Evolutionary conservation across 2,888 invertebrate genomes (phyloP), one percentile per base, ranked within the genome.

Genomic region (Rhyacophila evoluta): DNA sequence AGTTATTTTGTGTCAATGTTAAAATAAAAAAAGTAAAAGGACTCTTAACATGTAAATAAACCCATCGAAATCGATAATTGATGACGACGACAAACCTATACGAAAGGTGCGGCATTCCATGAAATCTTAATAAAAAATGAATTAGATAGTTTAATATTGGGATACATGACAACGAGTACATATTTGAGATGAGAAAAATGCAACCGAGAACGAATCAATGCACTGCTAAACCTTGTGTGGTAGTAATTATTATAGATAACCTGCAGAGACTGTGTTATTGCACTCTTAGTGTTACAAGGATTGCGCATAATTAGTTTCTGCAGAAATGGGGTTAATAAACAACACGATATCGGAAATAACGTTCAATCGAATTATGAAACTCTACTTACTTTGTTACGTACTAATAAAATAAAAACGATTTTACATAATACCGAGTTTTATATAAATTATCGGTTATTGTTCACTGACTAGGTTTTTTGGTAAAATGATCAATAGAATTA

Each of bases 281-380:
- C 55, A 55, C 55, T 55, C 19, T 55, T 55, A 55, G 55, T 55
- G 55, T 19, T 55, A 55, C 55, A 55, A 55, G 55, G 55, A 55
- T 55, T 25, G 19, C 55, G 19, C 10, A 55, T 10, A 33, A 38
- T 55, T 19, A 25, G 15, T 55, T 19, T 55, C 15, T 55, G 55
- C 55, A 55, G 5, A 19, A 25, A 55, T 55, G 19, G 19, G 55
- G 55, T 55, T 55, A 55, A 55, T 25, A 19, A 55, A 55, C 55
- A 55, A 55, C 55, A 55, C 8, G 55, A 55, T 55, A 55, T 55
- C 55, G 55, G 55, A 55, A 55, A 33, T 33, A 33, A 33, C n/a
- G n/a, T n/a, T n/a, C n/a, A n/a, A n/a, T n/a, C n/a, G n/a, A n/a
- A n/a, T n/a, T n/a, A n/a, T n/a, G n/a, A n/a, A n/a, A n/a, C n/a